Evolutionary conservation across 2,888 invertebrate species (phyloP), one percentile per base, ranked within the genome.

Genomic region (Caenorhabditis angaria): DNA sequence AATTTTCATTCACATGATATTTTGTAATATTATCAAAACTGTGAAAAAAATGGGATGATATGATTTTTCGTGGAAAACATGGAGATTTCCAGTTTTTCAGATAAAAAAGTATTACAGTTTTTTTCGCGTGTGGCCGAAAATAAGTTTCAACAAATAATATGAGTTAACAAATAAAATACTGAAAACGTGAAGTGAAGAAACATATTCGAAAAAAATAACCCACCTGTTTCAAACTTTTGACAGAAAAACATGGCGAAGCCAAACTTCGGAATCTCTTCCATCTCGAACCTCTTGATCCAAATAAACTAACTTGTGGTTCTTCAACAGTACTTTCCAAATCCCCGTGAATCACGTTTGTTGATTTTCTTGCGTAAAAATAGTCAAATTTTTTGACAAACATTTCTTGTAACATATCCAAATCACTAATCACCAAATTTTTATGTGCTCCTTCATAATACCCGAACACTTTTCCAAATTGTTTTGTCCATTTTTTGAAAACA

Each of bases 231-330:
- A 81, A 50, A 28, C 66, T 47, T 5, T 87, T 78, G 6, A 88
- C 85, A 12, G 89, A 89, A 80, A 91, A 90, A 1, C 89, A 88
- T 0, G 90, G 90, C 51, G 89, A 89, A 8, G 89, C 85, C 5
- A 90, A 85, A 12, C 88, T 83, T 28, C 91, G 83, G 14, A 90
- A 88, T n/a, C 90, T 85, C 81, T 90, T 90, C 91, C 91, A 91
- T 24, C 89, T 83, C 22, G 88, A 83, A 10, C 89, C 90, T 3
- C 88, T 82, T 1, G 73, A 88, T 80, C 84, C 82, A 70, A 89
- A 88, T 79, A 89, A 84, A 76, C 89, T 88, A 82, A 60, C 62
- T n/a, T 65, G 58, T 3, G 81, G 78, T 5, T 75, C 79, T 18
- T 68, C 59, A 20, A n/a, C 4, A 0, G 60, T 5, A 27, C 27